A percentile compares a stretch with the other conserved stretches of the same genome.
Evolutionary conservation across 2,888 invertebrate genomes (phyloP).

Genomic region (Noctua fimbriata): DNA sequence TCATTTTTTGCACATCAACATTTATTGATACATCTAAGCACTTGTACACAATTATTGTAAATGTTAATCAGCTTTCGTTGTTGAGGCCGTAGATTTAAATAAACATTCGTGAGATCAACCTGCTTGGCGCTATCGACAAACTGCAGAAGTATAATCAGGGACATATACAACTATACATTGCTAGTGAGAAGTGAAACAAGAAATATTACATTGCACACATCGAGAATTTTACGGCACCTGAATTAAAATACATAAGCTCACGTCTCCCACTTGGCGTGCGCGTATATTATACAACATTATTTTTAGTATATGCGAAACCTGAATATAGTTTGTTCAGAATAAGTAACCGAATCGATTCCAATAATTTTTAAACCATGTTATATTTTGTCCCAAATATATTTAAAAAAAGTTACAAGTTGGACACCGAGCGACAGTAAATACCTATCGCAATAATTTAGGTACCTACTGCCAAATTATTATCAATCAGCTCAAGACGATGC

Average conservation of each 20-base stretch:
- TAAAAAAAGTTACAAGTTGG: too few relatives aligned
- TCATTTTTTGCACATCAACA: too few relatives aligned
- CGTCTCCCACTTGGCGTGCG: background rate
- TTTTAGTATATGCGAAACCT: too few relatives aligned
- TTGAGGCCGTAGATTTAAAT: constrained; percentile 4
- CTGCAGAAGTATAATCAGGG: constrained; percentile 78
- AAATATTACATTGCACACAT: constrained; percentile 7
- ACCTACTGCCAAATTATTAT: too few relatives aligned
- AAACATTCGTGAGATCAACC: background rate
- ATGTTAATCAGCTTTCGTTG: background rate
- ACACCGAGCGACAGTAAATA: too few relatives aligned
- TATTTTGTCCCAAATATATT: too few relatives aligned
- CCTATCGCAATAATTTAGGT: too few relatives aligned
- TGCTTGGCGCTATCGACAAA: constrained; percentile 68
- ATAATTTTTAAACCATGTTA: too few relatives aligned
- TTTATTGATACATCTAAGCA: background rate
- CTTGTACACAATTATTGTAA: background rate
- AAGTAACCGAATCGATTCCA: too few relatives aligned
- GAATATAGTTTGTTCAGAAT: too few relatives aligned
- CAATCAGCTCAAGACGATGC: too few relatives aligned
- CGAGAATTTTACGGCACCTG: background rate
- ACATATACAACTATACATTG: constrained; percentile 70
- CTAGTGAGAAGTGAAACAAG: constrained; percentile 72
- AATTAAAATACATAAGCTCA: background rate
- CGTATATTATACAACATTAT: too few relatives aligned